Base-by-base conservation (phyloP, 2,797 vertebrate genomes). In the Gadopsis marmoratus region DNA sequence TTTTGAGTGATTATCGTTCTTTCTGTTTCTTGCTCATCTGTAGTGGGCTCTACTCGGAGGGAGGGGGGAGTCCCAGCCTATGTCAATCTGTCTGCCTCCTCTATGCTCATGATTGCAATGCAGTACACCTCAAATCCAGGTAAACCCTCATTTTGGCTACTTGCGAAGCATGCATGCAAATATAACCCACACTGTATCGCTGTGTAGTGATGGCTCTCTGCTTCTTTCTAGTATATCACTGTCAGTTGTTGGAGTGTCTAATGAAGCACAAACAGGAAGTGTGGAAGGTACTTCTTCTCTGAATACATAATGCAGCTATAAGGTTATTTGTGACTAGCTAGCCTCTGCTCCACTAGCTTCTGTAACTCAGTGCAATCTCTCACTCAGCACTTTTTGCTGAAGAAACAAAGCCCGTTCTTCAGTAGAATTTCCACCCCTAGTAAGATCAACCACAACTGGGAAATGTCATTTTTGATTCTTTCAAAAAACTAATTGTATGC, bases 261-360 rank as follows among this genome's bases (percentile, higher is more conserved):
- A 99, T 99, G 98, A 99, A 99, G 93, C 97, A 99, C 93, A 99
- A 99, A 86, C 98, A 99, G 93, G 98, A 99, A 97, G 98, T 99
- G 74, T 99, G 98, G 98, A 99, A 99, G 97, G 98, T 99, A 98
- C 93, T 94, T 93, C 65, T 51, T 21, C 29, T 50, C 33, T 54
- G 56, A 47, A 69, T 14, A 54, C 33, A 76, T 12, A 14, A 67
- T 37, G 1, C 14, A 71, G 5, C 66, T 56, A 16, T 48, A 35
- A 33, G 2, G 4, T 14, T 7, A n/a, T 63, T 16, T 58, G 26
- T 64, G 33, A 47, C 19, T 55, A 12, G 4, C 7, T 26, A 10
- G 29, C 2, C 2, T 51, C 7, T 51, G 11, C 5, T 66, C 19
- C 2, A 45, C 3, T 21, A n/a, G 66, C 23, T 47, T 29, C 41